phyloP scores from a whole-genome alignment of 2,888 invertebrate genomes.

The Herminia tarsipennalis region DNA sequence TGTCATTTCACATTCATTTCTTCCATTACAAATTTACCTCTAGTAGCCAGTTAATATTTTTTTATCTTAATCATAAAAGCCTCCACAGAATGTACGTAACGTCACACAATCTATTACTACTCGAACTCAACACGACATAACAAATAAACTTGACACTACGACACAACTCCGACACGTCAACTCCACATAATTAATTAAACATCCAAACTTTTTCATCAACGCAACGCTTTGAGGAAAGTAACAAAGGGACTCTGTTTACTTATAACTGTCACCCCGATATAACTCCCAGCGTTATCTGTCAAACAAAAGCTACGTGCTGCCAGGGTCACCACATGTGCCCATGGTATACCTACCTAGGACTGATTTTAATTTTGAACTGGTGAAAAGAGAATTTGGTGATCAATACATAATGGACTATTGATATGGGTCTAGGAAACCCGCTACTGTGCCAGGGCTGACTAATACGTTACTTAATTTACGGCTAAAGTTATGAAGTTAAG shows the following conservation, averaged over 20 bases:
- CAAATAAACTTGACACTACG: conserved; percentile 1
- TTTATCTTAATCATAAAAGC: too few relatives aligned
- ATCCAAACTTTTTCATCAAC: conserved; percentile 23
- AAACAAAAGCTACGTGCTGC: conserved; percentile 35
- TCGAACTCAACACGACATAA: background rate
- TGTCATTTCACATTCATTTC: too few relatives aligned
- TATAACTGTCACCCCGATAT: conserved; percentile 44
- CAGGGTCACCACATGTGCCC: conserved; percentile 1
- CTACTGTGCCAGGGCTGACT: too few relatives aligned
- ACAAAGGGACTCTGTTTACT: conserved; percentile 43
- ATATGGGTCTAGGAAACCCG: too few relatives aligned
- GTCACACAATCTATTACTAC: too few relatives aligned
- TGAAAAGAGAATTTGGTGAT: too few relatives aligned
- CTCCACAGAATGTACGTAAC: too few relatives aligned
- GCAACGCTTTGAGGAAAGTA: conserved; percentile 31
- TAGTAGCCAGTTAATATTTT: too few relatives aligned
- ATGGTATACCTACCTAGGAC: background rate
- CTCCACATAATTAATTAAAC: conserved; percentile 21
- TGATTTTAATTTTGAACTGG: background rate
- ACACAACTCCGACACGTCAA: conserved; percentile 2
- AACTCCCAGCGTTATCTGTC: conserved; percentile 38
- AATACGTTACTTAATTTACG: too few relatives aligned
- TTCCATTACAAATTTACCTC: too few relatives aligned
- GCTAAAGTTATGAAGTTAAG: too few relatives aligned
- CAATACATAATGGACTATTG: too few relatives aligned